Conservation (phyloP, 2,797 vertebrate species). For the Crenuchus spilurus region DNA sequence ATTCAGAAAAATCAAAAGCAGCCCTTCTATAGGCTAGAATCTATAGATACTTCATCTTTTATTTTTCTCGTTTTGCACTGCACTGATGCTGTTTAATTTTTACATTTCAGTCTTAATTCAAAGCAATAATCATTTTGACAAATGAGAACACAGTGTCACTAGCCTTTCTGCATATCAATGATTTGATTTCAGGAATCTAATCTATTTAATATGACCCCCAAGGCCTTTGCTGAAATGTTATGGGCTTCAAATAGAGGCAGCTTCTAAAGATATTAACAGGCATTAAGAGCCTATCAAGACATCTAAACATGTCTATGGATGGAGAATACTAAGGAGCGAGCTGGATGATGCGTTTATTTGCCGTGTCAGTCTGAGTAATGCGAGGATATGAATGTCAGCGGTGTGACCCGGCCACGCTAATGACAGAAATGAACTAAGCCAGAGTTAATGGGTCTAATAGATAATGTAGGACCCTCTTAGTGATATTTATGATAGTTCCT, state of each 20-base stretch:
- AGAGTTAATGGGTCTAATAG: conserved; percentile 56
- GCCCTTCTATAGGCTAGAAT: neutral
- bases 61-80: conserved; percentile 14
- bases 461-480: conserved; percentile 58
- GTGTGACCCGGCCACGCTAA: conserved; percentile 32
- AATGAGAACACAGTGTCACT: conserved; percentile 37
- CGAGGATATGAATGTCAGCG: conserved; percentile 21
- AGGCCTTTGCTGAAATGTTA: conserved; percentile 41
- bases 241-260: conserved; percentile 33
- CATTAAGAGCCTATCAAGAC: conserved; percentile 43
- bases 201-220: conserved; percentile 52
- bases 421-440: conserved; percentile 49
- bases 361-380: conserved; percentile 25
- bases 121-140: conserved; percentile 31
- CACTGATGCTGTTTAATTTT: conserved; percentile 22
- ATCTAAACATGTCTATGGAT: conserved; percentile 20
- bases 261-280: conserved; percentile 38
- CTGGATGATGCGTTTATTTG: conserved; percentile 29
- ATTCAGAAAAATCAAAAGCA: neutral
- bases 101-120: conserved; percentile 36
- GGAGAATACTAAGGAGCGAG: conserved; percentile 38
- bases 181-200: conserved; percentile 49
- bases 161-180: conserved; percentile 46
- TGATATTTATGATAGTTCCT: conserved; percentile 55
- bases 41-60: neutral